Evolutionary conservation across 2,797 vertebrate species (phyloP), one percentile per base, ranked within the genome.

Genomic region (Enteromius treurensis): DNA sequence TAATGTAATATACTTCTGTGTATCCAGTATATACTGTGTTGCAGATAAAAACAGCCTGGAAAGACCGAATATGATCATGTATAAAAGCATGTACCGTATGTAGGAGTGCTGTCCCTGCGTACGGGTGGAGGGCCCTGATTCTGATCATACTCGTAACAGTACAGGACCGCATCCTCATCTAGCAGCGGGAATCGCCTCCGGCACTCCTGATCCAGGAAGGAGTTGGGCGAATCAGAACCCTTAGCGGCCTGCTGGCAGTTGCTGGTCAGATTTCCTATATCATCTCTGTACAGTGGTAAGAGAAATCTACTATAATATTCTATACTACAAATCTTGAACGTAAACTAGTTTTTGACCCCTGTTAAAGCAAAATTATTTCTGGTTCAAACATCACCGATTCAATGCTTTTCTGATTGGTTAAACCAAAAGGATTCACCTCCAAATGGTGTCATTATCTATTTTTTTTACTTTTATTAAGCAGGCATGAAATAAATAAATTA

Each of bases 71-170:
- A 58, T 67, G 7, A 67, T 26, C n/a, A 77, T n/a, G 42, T 65
- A 67, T 65, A 15, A 85, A 71, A 77, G 60, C n/a, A 51, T 29
- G 42, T 96, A 99, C 98, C 97, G 83, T 98, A 99, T 51, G 98
- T 98, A 2, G 97, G 96, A 47, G 97, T 98, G 93, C 96, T 97
- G 90, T 97, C 97, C 87, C 97, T 95, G 90, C 96, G 96, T 82
- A 95, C 95, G 53, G 96, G 96, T 75, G 96, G 95, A 70, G 94
- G 95, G 84, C 96, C 94, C 89, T 96, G 96, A 94, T 96, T 97
- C 88, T 98, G 98, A 86, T 99, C 98, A 53, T 98, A 99, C 90
- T 99, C 98, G 76, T 99, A 99, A 91, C 98, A 99, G 90, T 98
- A 99, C 2, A 99, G 92, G 83, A 99, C 95, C 7, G 98, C 94